Percentiles rank a stretch among this genome's conserved stretches.
These are phyloP conservation scores for Corticium candelabrum DNA, from an alignment of 37 sponge, comb jelly and placozoan species.

Conservation along the genomic window DNA sequence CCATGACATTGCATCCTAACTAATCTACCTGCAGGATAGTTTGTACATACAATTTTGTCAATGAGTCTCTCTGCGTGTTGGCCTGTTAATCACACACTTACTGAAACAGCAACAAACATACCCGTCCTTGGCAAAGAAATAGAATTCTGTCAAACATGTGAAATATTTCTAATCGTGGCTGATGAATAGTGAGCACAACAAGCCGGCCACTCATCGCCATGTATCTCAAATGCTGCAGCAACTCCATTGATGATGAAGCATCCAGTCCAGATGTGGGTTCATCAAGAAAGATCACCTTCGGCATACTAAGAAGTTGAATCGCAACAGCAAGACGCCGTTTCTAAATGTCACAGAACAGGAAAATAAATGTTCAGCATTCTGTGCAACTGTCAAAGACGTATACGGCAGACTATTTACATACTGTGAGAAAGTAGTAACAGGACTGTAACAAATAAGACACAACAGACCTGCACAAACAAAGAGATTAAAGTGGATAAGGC, in stretches of 20 bases:
- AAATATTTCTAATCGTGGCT: conserved; percentile 84
- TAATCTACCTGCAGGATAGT: background rate
- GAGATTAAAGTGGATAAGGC: too few relatives aligned
- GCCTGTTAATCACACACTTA: too few relatives aligned
- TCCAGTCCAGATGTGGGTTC: conserved; percentile 58
- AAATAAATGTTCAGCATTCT: too few relatives aligned
- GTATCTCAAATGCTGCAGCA: conserved; percentile 50
- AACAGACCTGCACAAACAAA: too few relatives aligned
- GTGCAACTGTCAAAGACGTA: too few relatives aligned
- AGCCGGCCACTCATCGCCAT: conserved; percentile 54
- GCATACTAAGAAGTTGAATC: conserved; percentile 60
- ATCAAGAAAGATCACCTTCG: conserved; percentile 68
- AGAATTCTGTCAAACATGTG: conserved; percentile 87
- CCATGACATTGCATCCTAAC: too few relatives aligned
- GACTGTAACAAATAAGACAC: too few relatives aligned
- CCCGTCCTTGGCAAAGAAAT: conserved; percentile 64
- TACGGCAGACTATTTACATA: too few relatives aligned
- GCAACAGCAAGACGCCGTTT: conserved; percentile 63
- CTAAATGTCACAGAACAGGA: too few relatives aligned
- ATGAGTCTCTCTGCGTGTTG: background rate
- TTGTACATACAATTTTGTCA: background rate
- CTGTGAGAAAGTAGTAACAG: too few relatives aligned
- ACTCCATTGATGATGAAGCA: conserved; percentile 11
- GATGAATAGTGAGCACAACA: conserved; percentile 87
- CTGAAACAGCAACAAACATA: too few relatives aligned